Evolutionary conservation across 2,888 invertebrate species (phyloP), one percentile per base, ranked within the genome.

Genomic region (Sceliomorpha sp.): DNA sequence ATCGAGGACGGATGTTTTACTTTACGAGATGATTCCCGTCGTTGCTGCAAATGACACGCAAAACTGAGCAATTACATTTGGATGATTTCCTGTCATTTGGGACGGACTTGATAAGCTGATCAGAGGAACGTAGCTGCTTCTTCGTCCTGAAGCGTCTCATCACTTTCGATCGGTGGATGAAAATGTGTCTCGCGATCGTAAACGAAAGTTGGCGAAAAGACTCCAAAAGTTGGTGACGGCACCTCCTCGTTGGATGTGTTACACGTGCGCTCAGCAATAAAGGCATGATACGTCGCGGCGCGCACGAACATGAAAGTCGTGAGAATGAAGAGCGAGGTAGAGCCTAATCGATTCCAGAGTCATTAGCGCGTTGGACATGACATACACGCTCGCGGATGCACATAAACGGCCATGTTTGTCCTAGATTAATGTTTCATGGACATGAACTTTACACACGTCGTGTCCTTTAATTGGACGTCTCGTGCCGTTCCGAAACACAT

Each of bases 301-400:
- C 64, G 67, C 71, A 73, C 69, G 68, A 72, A 74, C 74, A 53
- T 66, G 64, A 72, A 72, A 72, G 68, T 67, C 64, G 64, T 70
- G 70, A 70, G 67, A 72, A 72, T 72, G 63, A 67, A 72, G 72
- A 67, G 66, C 58, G 72, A 69, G 51, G 64, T 56, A 56, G 59
- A 60, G 67, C 69, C 78, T 82, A 82, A 85, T 86, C 85, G 86
- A 86, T 86, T 78, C 73, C 58, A 32, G 73, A 77, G 82, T 85
- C 83, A 85, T 86, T 86, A 86, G 80, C 82, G 79, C 77, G 76
- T 79, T 73, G 72, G 76, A 73, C 80, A 77, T 77, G 81, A 80
- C 80, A 82, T 72, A 77, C 74, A 74, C 73, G 75, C 68, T 68
- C 50, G 53, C 58, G 59, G 59, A 72, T 66, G 42, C 73, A 75